Evolutionary conservation across 2,113 vertebrate species (phyloP), one percentile per base, ranked within the genome.

Genomic region (Rhagologus leucostigma): DNA sequence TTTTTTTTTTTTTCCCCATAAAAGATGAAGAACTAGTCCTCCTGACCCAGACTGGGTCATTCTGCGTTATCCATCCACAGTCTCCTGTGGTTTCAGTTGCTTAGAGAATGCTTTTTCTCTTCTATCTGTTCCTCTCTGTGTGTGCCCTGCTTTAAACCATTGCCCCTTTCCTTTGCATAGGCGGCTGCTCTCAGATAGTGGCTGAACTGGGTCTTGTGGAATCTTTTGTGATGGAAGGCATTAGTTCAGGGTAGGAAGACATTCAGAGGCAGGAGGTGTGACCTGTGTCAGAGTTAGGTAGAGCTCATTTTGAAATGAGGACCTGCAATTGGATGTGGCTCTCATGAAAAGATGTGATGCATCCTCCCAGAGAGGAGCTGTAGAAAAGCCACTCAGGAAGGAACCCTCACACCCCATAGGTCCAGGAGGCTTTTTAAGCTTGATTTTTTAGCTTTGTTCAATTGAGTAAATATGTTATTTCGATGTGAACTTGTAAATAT

Each of bases 21-120:
- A 95, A 82, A 91, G 55, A 39, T 87, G 80, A 95, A 44, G 64
- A 84, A 56, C 76, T 89, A 84, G 77, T 91, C 33, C 73, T 52
- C 56, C 84, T 82, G 89, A 95, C 92, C 76, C 46, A 71, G 83
- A 64, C 49, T 90, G 37, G 85, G 79, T 96, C 30, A 77, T 92
- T 95, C 49, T 62, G 57, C 86, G 52, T 82, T 71, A 88, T 62
- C 85, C 53, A 78, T 39, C 47, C 49, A 32, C 41, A 64, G 53
- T 53, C 35, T 88, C 88, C 96, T 89, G 80, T 75, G 44, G 90
- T 68, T 94, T 95, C 79, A 49, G 42, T 70, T 86, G 85, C 79
- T 94, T 63, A 90, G 85, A 90, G 56, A 46, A 94, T 68, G 44
- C 12, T 86, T 93, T 81, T 90, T 83, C 42, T 80, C 47, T 90